These are phyloP conservation scores for Drosophila erecta DNA, from an alignment of 1,140 invertebrate genomes.

Conservation along the genomic window DNA sequence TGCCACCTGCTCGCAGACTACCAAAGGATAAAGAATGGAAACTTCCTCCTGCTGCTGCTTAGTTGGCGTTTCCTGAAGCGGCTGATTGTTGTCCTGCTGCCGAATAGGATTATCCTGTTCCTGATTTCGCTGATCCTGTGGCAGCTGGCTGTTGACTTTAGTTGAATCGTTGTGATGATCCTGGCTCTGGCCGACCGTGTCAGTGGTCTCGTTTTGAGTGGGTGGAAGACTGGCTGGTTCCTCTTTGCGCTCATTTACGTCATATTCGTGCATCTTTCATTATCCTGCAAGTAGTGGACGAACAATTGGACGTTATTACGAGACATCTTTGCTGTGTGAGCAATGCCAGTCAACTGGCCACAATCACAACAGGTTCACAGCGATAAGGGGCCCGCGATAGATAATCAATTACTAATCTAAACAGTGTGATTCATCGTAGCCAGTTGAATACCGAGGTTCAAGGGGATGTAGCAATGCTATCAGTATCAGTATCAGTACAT, in stretches of 20 bases:
- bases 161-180: conserved; percentile 5
- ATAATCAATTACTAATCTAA: conserved; percentile 58
- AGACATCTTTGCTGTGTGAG: conserved; percentile 21
- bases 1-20: conserved; percentile 10
- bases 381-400: conserved; percentile 64
- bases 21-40: conserved; percentile 14
- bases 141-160: background rate
- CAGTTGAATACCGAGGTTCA: conserved; percentile 13
- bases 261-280: conserved; percentile 84
- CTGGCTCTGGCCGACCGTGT: conserved; percentile 8
- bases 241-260: conserved; percentile 74
- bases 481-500: background rate
- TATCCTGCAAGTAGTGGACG: conserved; percentile 56
- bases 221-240: conserved; percentile 77
- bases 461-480: background rate
- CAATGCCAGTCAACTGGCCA: conserved; percentile 29
- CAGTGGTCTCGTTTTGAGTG: conserved; percentile 35
- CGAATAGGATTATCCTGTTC: background rate
- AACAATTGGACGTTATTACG: background rate
- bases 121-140: background rate
- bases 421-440: conserved; percentile 65
- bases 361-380: conserved; percentile 32
- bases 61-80: background rate
- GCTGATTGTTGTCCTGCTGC: background rate
- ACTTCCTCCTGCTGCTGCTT: conserved; percentile 3